Conservation (phyloP, 2,797 vertebrate genomes). For the Orientallactaga sibirica region DNA sequence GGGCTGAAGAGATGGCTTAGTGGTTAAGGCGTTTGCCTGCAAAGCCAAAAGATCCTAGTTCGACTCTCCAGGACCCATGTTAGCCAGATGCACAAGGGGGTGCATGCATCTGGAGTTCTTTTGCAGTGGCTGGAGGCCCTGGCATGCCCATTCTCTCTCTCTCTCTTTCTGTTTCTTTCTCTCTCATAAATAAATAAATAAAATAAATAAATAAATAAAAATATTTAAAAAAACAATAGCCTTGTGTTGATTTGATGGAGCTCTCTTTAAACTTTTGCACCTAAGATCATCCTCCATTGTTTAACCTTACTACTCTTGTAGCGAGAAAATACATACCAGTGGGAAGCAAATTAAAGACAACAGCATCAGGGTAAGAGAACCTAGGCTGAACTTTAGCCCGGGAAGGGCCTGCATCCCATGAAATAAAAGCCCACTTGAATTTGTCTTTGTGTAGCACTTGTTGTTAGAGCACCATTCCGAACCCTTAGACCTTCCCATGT, state of each 20-base stretch:
- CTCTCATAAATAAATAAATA: too few relatives aligned
- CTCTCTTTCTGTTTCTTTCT: too few relatives aligned
- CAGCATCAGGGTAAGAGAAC: background rate
- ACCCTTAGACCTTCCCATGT: background rate
- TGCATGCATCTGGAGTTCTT: too few relatives aligned
- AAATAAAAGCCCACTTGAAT: constrained; percentile 18
- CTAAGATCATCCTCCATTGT: constrained; percentile 27
- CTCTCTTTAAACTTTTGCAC: background rate
- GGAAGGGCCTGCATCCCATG: background rate
- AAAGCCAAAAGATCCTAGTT: too few relatives aligned
- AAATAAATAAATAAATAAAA: too few relatives aligned
- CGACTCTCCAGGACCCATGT: too few relatives aligned
- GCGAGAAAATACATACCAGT: constrained; percentile 34
- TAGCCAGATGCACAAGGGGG: too few relatives aligned
- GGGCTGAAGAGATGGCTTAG: too few relatives aligned
- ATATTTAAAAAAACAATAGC: too few relatives aligned
- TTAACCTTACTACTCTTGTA: constrained; percentile 2
- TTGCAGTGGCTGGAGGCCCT: too few relatives aligned
- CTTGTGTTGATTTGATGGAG: constrained; percentile 10
- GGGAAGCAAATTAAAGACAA: constrained; percentile 52
- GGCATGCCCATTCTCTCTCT: too few relatives aligned
- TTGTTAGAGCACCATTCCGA: background rate
- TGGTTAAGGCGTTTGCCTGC: too few relatives aligned
- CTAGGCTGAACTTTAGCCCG: constrained; percentile 9
- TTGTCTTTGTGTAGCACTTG: background rate